Evolutionary conservation across 2,888 invertebrate species (phyloP).

Genomic region (Andrena marginata): DNA sequence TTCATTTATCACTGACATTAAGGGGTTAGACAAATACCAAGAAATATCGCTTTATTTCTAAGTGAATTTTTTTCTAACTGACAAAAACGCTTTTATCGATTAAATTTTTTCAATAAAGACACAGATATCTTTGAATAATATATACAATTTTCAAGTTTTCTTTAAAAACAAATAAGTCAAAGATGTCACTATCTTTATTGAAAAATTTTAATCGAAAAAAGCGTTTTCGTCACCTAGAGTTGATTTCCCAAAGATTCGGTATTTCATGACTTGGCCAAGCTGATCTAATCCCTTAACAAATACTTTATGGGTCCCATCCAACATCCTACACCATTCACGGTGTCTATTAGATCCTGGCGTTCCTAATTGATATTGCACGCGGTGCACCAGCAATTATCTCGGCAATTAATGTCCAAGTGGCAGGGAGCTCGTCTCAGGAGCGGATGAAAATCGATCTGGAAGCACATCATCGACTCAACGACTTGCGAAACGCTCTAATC

Average conservation of each 20-base stretch:
- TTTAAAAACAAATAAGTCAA: too few species aligned
- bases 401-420: not conserved
- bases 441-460: not conserved
- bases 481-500: slow-evolving; percentile 31
- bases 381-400: not conserved
- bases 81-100: too few species aligned
- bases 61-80: too few species aligned
- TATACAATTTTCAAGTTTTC: too few species aligned
- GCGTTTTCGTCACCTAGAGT: too few species aligned
- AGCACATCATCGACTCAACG: not conserved
- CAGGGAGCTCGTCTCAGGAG: not conserved
- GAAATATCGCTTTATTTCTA: too few species aligned
- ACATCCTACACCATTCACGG: not conserved
- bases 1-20: not conserved
- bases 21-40: not conserved
- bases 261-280: too few species aligned
- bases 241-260: too few species aligned
- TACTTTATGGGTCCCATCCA: not conserved
- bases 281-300: not conserved
- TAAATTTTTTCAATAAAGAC: too few species aligned
- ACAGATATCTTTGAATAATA: too few species aligned
- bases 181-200: too few species aligned
- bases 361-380: not conserved
- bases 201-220: too few species aligned
- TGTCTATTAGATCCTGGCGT: not conserved